A percentile compares a stretch with the other conserved stretches of the same genome.
phyloP scores from a whole-genome alignment of 2,888 invertebrate genomes.

The Schrankia costaestrigalis region DNA sequence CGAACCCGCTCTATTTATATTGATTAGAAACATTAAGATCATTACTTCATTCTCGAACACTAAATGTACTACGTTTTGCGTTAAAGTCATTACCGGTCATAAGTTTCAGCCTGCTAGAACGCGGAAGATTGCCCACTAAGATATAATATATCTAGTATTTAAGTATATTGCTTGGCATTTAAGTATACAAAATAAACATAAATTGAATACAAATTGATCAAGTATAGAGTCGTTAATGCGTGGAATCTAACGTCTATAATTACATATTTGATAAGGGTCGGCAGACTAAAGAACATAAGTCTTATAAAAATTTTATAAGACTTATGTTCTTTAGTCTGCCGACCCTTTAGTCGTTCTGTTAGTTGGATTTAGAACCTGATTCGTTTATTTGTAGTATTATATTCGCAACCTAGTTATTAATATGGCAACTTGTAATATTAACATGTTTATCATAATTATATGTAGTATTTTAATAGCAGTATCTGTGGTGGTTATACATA shows the following conservation, averaged over 20 bases:
- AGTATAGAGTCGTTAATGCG: conserved; percentile 26
- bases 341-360: conserved; percentile 30
- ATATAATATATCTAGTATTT: conserved; percentile 13
- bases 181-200: conserved; percentile 24
- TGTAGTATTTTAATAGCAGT: conserved; percentile 13
- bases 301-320: no score
- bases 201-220: conserved; percentile 35
- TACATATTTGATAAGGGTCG: conserved; percentile 36
- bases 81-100: conserved; percentile 37
- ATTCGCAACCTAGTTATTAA: conserved; percentile 15
- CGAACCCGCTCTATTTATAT: conserved; percentile 32
- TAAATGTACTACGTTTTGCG: conserved; percentile 34
- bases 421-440: conserved; percentile 13
- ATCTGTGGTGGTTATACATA: conserved; percentile 5
- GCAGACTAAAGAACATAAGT: no score
- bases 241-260: conserved; percentile 24
- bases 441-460: conserved; percentile 15
- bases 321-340: no score
- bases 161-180: conserved; percentile 28
- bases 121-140: conserved; percentile 23
- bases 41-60: conserved; percentile 45
- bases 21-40: conserved; percentile 21
- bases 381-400: conserved; percentile 16
- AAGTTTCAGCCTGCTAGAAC: conserved; percentile 28
- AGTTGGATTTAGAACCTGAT: conserved; percentile 20